These are phyloP conservation scores for Brenthis daphne DNA, from an alignment of 2,888 invertebrate species.

Conservation along the genomic window DNA sequence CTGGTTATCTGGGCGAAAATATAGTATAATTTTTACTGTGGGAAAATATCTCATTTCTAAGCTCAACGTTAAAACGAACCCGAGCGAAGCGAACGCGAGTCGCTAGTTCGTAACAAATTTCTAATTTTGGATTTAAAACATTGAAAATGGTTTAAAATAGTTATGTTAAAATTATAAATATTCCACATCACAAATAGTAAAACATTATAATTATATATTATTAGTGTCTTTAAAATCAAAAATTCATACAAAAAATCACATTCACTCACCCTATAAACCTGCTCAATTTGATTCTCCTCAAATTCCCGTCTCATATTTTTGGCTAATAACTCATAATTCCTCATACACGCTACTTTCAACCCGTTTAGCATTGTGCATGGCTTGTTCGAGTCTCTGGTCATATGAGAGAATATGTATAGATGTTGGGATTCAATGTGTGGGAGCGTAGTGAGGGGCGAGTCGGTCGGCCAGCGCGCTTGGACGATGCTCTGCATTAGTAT, in stretches of 20 bases:
- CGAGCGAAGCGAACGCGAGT: no score
- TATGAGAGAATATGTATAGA: conserved; percentile 81
- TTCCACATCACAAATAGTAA: no score
- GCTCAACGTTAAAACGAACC: no score
- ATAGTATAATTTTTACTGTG: no score
- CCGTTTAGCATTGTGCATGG: conserved; percentile 80
- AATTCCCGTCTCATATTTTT: conserved; percentile 84
- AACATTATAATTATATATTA: conserved; percentile 6
- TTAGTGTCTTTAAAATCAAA: not conserved
- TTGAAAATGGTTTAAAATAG: no score
- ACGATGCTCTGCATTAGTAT: conserved; percentile 93
- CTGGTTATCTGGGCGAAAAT: no score
- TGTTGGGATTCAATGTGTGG: conserved; percentile 88
- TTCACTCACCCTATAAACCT: conserved; percentile 82
- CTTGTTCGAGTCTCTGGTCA: conserved; percentile 64
- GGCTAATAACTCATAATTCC: conserved; percentile 84
- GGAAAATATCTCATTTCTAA: no score
- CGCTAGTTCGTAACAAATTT: no score
- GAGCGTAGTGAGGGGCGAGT: conserved; percentile 88
- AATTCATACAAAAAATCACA: not conserved
- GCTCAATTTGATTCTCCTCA: conserved; percentile 86
- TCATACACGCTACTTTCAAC: conserved; percentile 77
- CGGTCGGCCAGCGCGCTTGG: conserved; percentile 94
- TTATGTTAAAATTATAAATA: no score
- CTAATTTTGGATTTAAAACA: no score